Conservation (phyloP, 2,888 invertebrate species). For the Eilema griseolum region DNA sequence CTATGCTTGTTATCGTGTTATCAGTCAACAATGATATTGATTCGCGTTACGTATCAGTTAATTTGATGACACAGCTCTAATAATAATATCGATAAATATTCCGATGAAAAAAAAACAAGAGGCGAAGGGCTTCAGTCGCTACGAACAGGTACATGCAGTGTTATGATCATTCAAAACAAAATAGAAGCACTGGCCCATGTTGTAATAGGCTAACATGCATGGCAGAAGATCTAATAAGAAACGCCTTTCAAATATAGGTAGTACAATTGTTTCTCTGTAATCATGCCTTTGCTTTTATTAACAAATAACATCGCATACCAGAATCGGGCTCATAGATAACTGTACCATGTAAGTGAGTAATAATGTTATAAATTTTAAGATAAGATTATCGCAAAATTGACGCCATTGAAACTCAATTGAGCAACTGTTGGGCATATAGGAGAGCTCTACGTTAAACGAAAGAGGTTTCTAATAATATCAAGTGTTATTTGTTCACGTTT, state of each 20-base stretch:
- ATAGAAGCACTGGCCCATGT: constrained; percentile 55
- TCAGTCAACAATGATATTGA: constrained; percentile 16
- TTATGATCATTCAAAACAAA: constrained; percentile 70
- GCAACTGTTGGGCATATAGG: constrained; percentile 19
- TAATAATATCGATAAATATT: constrained; percentile 9
- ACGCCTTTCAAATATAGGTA: background rate
- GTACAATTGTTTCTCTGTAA: constrained; percentile 12
- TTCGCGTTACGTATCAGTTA: constrained; percentile 10
- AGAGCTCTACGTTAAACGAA: background rate
- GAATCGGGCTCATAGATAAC: constrained; percentile 18
- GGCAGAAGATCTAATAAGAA: constrained; percentile 27
- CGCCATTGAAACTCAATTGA: constrained; percentile 5
- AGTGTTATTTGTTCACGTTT: background rate
- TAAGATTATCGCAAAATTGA: constrained; percentile 28
- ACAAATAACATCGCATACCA: constrained; percentile 19
- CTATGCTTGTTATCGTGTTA: constrained; percentile 15
- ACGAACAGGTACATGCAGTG: constrained; percentile 76
- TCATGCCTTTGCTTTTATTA: constrained; percentile 37
- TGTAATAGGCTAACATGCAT: constrained; percentile 51
- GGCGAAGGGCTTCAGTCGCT: constrained; percentile 65
- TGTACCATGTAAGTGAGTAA: constrained; percentile 9
- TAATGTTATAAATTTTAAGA: constrained; percentile 26
- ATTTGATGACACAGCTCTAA: constrained; percentile 5
- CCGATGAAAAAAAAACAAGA: constrained; percentile 35
- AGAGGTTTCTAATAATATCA: too few species aligned